Conservation (phyloP, 2,888 invertebrate genomes). For the Muschampia plurimacula region DNA sequence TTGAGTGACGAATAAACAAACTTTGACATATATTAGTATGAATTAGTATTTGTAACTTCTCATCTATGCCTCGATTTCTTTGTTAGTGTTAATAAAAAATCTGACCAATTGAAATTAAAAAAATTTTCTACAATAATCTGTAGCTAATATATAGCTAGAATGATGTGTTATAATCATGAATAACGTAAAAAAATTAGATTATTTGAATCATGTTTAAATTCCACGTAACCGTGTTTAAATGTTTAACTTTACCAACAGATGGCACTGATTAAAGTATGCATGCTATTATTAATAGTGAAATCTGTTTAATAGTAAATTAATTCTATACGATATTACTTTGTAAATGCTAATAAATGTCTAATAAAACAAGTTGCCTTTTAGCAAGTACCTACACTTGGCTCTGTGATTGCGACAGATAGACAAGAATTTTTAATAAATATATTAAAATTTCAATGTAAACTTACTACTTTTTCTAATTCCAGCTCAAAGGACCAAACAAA, state of each 20-base stretch:
- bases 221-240: background rate
- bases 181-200: background rate
- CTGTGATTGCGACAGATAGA: constrained; percentile 47
- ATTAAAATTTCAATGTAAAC: background rate
- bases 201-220: background rate
- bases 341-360: constrained; percentile 41
- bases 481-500: background rate
- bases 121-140: background rate
- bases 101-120: background rate
- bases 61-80: too few relatives aligned
- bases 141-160: background rate
- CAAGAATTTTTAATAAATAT: constrained; percentile 11
- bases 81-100: background rate
- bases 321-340: constrained; percentile 31
- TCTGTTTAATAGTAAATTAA: constrained; percentile 28
- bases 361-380: constrained; percentile 67
- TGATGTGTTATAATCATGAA: background rate
- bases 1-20: too few relatives aligned
- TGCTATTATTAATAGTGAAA: constrained; percentile 26
- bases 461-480: background rate
- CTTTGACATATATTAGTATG: too few relatives aligned
- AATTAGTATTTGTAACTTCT: too few relatives aligned
- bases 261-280: constrained; percentile 20
- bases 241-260: constrained; percentile 26
- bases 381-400: constrained; percentile 60